phyloP scores from a whole-genome alignment of 2,888 invertebrate species.

The Caenorhabditis panamensis region DNA sequence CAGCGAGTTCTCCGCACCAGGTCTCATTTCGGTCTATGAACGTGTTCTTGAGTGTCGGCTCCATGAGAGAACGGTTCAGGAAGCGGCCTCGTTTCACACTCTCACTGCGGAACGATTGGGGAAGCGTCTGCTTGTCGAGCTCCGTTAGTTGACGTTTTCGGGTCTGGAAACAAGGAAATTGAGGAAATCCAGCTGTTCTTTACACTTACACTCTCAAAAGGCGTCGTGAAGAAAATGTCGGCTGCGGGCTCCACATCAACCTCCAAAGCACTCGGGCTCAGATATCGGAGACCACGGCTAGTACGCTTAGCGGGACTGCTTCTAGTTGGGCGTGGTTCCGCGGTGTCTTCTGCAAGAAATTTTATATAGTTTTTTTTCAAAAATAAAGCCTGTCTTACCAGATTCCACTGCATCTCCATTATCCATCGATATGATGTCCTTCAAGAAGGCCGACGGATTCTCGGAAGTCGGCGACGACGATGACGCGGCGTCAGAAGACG shows the following conservation, averaged over 20 bases:
- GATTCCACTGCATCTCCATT: background rate
- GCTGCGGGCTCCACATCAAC: constrained; percentile 41
- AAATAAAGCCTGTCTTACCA: constrained; percentile 1
- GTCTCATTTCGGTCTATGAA: constrained; percentile 27
- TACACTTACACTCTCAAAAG: too few species aligned
- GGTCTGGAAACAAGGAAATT: constrained; percentile 32
- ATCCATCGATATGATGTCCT: constrained; percentile 35
- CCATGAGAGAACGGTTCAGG: constrained; percentile 52
- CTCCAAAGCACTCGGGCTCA: constrained; percentile 51
- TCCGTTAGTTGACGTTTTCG: constrained; percentile 61
- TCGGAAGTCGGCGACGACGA: constrained; percentile 20
- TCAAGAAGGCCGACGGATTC: constrained; percentile 20
- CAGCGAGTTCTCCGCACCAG: constrained; percentile 54
- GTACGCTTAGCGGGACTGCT: background rate
- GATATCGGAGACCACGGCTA: constrained; percentile 31
- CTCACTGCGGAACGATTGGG: constrained; percentile 38
- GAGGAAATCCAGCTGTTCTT: too few species aligned
- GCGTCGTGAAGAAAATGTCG: constrained; percentile 55
- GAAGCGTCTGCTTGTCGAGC: constrained; percentile 33
- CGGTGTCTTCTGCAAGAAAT: constrained; percentile 38
- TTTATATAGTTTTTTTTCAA: background rate
- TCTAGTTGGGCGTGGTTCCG: constrained; percentile 4
- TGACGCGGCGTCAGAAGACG: background rate
- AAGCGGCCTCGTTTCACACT: constrained; percentile 42
- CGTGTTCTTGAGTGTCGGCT: constrained; percentile 32